Evolutionary conservation across 2,797 vertebrate genomes (phyloP).

Genomic region (Acanthurus lineatus): DNA sequence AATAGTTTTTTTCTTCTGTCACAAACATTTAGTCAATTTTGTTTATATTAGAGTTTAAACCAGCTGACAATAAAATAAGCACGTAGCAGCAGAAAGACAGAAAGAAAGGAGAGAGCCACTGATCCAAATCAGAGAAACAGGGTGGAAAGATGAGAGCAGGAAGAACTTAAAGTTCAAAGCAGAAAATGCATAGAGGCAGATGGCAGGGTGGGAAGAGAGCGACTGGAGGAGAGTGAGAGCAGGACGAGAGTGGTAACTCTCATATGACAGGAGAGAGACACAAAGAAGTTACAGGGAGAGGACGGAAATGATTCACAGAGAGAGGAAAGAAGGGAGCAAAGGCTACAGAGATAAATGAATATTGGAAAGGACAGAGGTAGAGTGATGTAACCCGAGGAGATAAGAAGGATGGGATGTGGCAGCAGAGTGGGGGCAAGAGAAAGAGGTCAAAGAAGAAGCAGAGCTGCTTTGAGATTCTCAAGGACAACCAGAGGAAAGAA

Average conservation of each 20-base stretch:
- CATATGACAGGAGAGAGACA: slow-evolving; percentile 7
- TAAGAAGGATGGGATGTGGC: slow-evolving; percentile 31
- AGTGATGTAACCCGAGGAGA: slow-evolving; percentile 48
- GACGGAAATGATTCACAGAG: slow-evolving; percentile 28
- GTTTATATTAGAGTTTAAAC: neutral
- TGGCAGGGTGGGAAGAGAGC: slow-evolving; percentile 27
- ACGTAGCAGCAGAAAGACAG: neutral
- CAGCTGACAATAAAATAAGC: neutral
- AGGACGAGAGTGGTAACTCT: slow-evolving; percentile 11
- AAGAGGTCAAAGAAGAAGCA: slow-evolving; percentile 35
- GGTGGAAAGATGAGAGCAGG: neutral
- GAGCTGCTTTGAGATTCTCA: slow-evolving; percentile 2
- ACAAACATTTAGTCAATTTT: too few relatives aligned
- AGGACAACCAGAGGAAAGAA: slow-evolving; percentile 12
- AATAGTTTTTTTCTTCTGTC: too few relatives aligned
- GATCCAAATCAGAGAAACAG: neutral
- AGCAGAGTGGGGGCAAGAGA: neutral
- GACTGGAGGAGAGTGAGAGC: neutral
- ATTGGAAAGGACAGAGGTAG: slow-evolving; percentile 45
- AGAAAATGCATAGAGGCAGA: slow-evolving; percentile 26
- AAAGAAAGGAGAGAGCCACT: neutral
- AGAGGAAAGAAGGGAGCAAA: slow-evolving; percentile 2
- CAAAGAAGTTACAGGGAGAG: slow-evolving; percentile 19
- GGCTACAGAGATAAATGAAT: slow-evolving; percentile 32
- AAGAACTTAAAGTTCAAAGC: slow-evolving; percentile 43